Evolutionary conservation across 2,113 vertebrate species (phyloP).

Genomic region (Microcebus murinus): DNA sequence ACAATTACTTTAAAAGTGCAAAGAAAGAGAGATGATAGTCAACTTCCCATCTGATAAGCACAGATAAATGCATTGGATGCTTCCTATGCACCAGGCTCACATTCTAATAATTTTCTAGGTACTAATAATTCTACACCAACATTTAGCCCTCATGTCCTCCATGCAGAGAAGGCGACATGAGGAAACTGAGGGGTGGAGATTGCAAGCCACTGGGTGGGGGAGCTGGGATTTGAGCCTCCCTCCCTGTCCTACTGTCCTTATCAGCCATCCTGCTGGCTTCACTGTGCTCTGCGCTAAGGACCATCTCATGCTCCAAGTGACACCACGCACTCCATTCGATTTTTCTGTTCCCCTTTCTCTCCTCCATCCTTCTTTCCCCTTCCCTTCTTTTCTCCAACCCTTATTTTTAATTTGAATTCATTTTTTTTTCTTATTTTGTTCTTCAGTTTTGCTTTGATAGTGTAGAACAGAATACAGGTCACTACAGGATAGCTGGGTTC

Average conservation of each 20-base stretch:
- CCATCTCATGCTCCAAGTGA: fast-evolving
- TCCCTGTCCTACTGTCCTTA: fast-evolving
- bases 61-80: not conserved
- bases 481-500: not conserved
- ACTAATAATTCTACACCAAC: not conserved
- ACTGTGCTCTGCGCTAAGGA: fast-evolving
- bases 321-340: fast-evolving
- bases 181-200: not conserved
- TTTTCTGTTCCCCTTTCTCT: not conserved
- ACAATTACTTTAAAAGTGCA: not conserved
- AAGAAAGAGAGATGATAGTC: not conserved
- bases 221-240: not conserved
- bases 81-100: not conserved
- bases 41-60: not conserved
- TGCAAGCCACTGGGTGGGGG: fast-evolving
- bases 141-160: not conserved
- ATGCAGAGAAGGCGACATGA: not conserved
- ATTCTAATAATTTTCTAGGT: not conserved
- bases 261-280: fast-evolving
- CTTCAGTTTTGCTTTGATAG: not conserved
- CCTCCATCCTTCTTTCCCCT: not conserved
- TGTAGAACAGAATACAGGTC: not conserved
- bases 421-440: not conserved
- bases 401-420: not conserved
- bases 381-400: not conserved